These are phyloP conservation scores for Manis crassicaudata DNA, from an alignment of 2,797 vertebrate genomes.

Conservation along the genomic window DNA sequence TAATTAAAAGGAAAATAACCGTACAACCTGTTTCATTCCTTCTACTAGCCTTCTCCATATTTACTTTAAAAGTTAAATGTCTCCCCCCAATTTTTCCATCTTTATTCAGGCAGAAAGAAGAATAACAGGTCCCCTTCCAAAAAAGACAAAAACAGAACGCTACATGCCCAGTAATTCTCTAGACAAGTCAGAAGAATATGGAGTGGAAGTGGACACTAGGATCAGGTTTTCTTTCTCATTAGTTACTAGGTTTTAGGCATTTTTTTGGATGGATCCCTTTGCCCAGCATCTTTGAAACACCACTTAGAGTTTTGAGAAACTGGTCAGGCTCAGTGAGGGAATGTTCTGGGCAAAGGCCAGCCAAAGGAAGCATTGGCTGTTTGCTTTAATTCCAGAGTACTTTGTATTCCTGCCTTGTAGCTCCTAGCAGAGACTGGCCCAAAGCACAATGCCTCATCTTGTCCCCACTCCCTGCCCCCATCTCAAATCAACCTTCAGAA, in stretches of 20 bases:
- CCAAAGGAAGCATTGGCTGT: not conserved
- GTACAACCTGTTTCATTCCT: not conserved
- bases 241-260: not conserved
- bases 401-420: not conserved
- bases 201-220: not conserved
- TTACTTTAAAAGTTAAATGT: not conserved
- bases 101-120: conserved; percentile 55
- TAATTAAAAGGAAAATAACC: not conserved
- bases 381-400: not conserved
- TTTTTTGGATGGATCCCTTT: not conserved
- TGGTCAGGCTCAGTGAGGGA: not conserved
- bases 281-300: not conserved
- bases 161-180: conserved; percentile 14
- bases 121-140: conserved; percentile 56
- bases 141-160: conserved; percentile 63
- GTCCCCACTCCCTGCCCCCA: conserved; percentile 74
- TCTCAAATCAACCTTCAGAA: conserved; percentile 71
- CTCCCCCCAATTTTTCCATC: not conserved
- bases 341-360: not conserved
- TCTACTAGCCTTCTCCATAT: not conserved
- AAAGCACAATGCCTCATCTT: conserved; percentile 73
- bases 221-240: not conserved
- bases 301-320: not conserved
- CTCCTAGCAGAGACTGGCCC: not conserved
- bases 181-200: not conserved